Evolutionary conservation across 1,140 invertebrate species (phyloP), one percentile per base, ranked within the genome.

Genomic region (Caenorhabditis latens): DNA sequence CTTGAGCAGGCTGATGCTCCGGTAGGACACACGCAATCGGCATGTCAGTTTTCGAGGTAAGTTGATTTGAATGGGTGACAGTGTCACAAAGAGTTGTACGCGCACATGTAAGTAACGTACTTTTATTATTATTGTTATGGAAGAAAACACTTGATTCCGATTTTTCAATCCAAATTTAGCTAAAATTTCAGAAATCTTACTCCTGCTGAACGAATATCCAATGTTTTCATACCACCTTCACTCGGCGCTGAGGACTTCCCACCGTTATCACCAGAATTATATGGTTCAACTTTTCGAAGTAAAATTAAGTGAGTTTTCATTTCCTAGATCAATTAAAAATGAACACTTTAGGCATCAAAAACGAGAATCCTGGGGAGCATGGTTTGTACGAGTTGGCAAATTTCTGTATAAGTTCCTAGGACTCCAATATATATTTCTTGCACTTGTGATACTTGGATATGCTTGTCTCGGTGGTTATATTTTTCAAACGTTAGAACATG

Each of bases 401-500:
- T 84, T 61, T 48, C 9, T 84, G 6, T 84, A 84, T 40, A 19
- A 84, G 55, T 43, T 58, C 21, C 58, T 84, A 8, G 83, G 83
- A 16, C 53, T 84, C 21, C 55, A 84, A 53, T 84, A 84, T 42
- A 21, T 84, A 11, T 7, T 84, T 8, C 55, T 84, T 7, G 46
- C 55, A 14, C 43, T 58, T 19, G 43, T 84, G 16, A 84, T 84
- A 19, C 53, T 84, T 84, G 83, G 83, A 2, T 84, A 84, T 24
- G 83, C 55, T 9, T 63, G 55, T 48, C 53, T 84, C 6, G 84
- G 84, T 6, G 84, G 84, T n/a, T 58, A 43, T 24, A 63, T 84
- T 9, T 84, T 84, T 61, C 84, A 50, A 48, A n/a, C 42, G 1
- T 84, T 84, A 21, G 84, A 84, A 84, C 61, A 79, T 32, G 71